Evolutionary conservation across 2,888 invertebrate species (phyloP).

Genomic region (Bellardia bayeri): DNA sequence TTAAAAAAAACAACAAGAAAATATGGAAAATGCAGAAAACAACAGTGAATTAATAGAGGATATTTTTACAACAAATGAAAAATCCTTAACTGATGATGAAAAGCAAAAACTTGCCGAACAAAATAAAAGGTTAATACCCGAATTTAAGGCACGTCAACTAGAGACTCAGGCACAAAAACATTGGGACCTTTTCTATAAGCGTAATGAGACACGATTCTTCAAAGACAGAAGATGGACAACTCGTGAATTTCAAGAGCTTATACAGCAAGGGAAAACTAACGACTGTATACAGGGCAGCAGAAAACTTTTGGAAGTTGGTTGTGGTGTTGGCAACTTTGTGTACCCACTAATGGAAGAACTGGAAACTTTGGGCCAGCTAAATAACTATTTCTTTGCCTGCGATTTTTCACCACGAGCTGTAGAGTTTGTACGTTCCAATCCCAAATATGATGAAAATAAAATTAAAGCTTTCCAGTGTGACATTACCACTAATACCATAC

Average conservation of each 20-base stretch:
- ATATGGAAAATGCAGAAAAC: slow-evolving; percentile 47
- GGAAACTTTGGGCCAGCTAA: slow-evolving; percentile 79
- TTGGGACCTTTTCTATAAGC: slow-evolving; percentile 98
- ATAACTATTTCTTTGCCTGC: slow-evolving; percentile 92
- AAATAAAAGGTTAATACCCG: slow-evolving; percentile 88
- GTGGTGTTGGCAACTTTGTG: slow-evolving; percentile 98
- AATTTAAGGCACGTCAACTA: slow-evolving; percentile 90
- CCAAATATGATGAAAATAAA: slow-evolving; percentile 87
- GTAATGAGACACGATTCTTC: slow-evolving; percentile 96
- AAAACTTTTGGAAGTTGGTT: slow-evolving; percentile 90
- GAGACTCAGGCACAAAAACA: slow-evolving; percentile 93
- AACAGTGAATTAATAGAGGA: slow-evolving; percentile 53
- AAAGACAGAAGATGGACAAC: slow-evolving; percentile 98
- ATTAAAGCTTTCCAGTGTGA: slow-evolving; percentile 94
- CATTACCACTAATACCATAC: slow-evolving; percentile 88
- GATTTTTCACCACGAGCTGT: slow-evolving; percentile 97
- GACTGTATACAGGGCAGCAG: slow-evolving; percentile 44
- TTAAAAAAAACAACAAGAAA: background rate
- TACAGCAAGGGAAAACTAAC: slow-evolving; percentile 76
- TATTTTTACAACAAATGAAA: slow-evolving; percentile 70
- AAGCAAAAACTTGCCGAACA: slow-evolving; percentile 87
- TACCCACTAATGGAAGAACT: slow-evolving; percentile 95
- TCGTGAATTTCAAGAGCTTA: slow-evolving; percentile 92
- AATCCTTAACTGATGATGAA: slow-evolving; percentile 85
- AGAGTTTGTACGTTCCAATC: slow-evolving; percentile 90